Evolutionary conservation across 2,888 invertebrate genomes (phyloP).

Genomic region (Neoitamus cyanurus): DNA sequence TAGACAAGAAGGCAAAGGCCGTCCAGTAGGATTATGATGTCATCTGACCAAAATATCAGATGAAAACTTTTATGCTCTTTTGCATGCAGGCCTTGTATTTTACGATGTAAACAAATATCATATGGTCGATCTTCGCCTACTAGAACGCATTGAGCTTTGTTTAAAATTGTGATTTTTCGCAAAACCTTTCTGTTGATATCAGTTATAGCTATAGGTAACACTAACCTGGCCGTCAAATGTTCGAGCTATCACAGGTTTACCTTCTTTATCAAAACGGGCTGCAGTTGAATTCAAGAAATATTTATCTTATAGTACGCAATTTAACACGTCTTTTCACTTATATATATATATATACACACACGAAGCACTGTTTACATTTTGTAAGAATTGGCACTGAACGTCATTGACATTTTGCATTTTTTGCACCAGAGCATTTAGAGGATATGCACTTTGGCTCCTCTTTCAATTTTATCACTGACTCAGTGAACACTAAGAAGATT

Average conservation of each 20-base stretch:
- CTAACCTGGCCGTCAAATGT: background rate
- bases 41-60: background rate
- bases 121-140: background rate
- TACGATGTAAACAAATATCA: background rate
- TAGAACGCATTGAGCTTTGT: background rate
- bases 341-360: background rate
- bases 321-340: background rate
- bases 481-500: too few species aligned
- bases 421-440: background rate
- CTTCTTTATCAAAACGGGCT: background rate
- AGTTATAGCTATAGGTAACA: background rate
- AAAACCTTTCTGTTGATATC: background rate
- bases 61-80: background rate
- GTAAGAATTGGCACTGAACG: background rate
- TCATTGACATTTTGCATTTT: background rate
- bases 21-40: background rate
- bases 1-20: background rate
- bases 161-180: background rate
- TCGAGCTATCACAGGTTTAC: background rate
- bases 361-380: background rate
- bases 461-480: background rate
- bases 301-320: background rate
- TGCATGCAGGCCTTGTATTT: background rate
- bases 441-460: background rate
- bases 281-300: background rate